phyloP scores from a whole-genome alignment of 2,113 vertebrate genomes.

The Aleadryas rufinucha region DNA sequence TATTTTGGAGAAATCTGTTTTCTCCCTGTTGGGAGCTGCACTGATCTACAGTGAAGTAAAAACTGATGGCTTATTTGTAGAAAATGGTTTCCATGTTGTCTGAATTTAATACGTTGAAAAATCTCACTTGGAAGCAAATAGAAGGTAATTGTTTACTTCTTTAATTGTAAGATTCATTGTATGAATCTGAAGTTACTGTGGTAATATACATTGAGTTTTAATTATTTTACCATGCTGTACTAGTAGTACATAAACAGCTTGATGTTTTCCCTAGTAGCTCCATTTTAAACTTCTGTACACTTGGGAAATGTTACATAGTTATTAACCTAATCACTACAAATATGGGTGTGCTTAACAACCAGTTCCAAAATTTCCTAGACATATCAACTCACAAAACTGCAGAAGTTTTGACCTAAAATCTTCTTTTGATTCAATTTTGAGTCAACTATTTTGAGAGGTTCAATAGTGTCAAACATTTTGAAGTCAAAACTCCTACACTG shows the following conservation, averaged over 20 bases:
- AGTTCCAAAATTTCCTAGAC: background rate
- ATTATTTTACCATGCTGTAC: background rate
- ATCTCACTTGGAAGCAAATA: background rate
- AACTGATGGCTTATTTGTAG: background rate
- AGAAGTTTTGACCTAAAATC: background rate
- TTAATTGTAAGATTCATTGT: background rate
- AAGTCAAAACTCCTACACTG: background rate
- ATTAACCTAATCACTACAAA: background rate
- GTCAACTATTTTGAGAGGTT: background rate
- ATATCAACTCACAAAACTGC: background rate
- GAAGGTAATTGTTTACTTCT: background rate
- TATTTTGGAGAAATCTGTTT: background rate
- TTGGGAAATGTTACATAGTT: background rate
- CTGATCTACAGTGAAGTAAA: background rate
- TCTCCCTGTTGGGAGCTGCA: background rate
- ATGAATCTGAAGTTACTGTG: background rate
- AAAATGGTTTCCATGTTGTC: background rate
- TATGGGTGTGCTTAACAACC: background rate
- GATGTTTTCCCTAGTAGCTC: background rate
- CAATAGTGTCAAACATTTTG: background rate
- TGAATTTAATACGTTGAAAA: background rate
- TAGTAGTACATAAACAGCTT: background rate
- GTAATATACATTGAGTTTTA: background rate
- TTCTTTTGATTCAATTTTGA: background rate
- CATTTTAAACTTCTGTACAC: background rate